phyloP scores from a whole-genome alignment of 1,140 invertebrate genomes.

The Anadara kagoshimensis region DNA sequence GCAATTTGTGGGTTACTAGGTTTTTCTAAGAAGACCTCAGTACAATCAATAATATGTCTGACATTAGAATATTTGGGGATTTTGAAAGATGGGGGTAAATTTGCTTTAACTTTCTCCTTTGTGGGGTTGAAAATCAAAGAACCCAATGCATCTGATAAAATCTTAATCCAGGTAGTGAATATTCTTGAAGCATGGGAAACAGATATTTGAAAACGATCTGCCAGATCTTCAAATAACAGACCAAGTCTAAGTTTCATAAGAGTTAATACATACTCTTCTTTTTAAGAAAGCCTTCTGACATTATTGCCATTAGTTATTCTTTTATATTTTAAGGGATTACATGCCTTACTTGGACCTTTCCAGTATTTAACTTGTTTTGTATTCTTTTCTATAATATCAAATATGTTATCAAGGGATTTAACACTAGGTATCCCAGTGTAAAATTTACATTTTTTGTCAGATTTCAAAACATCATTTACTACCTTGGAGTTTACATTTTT shows the following conservation, averaged over 20 bases:
- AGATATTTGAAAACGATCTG: slow-evolving; percentile 26
- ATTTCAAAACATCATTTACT: too few relatives aligned
- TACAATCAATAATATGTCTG: slow-evolving; percentile 20
- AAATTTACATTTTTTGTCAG: slow-evolving; percentile 6
- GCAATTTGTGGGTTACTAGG: slow-evolving; percentile 4
- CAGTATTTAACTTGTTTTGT: slow-evolving; percentile 7
- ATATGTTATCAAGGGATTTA: slow-evolving; percentile 1
- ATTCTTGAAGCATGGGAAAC: slow-evolving; percentile 12
- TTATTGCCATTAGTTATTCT: background rate
- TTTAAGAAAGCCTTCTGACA: background rate
- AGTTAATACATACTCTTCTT: slow-evolving; percentile 21
- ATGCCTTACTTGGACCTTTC: background rate
- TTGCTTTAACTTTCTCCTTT: slow-evolving; percentile 18
- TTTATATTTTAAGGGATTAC: slow-evolving; percentile 6
- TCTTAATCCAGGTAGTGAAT: slow-evolving; percentile 23
- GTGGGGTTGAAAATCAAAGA: slow-evolving; percentile 28
- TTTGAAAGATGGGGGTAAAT: slow-evolving; percentile 22
- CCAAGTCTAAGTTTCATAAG: slow-evolving; percentile 31
- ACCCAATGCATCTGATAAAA: background rate
- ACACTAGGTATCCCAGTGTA: slow-evolving; percentile 7
- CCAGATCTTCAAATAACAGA: slow-evolving; percentile 16
- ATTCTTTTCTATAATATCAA: background rate
- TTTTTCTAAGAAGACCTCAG: slow-evolving; percentile 20
- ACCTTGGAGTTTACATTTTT: too few relatives aligned
- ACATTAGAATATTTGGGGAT: slow-evolving; percentile 5